Conservation (phyloP, 2,113 vertebrate genomes). For the mouse (Mus musculus) region GRCm39 chr3:120152501-120153000, state of each 20-base stretch:
- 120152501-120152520: background rate
- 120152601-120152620: slow-evolving; percentile 57
- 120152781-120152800: slow-evolving; percentile 55
- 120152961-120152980: background rate
- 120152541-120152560: slow-evolving; percentile 13
- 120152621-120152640: slow-evolving; percentile 51
- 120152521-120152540: background rate
- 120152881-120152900: slow-evolving; percentile 5
- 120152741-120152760: slow-evolving; percentile 67
- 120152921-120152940: background rate
- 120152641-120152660: slow-evolving; percentile 53
- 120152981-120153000: background rate
- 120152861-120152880: background rate
- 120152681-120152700: slow-evolving; percentile 34
- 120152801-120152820: background rate
- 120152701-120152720: slow-evolving; percentile 53
- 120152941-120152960: slow-evolving; percentile 8
- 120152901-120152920: background rate
- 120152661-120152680: slow-evolving; percentile 52
- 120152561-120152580: slow-evolving; percentile 15
- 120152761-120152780: slow-evolving; percentile 73
- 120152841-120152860: slow-evolving; percentile 59
- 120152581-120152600: background rate
- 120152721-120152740: background rate
- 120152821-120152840: slow-evolving; percentile 47